Conservation (phyloP, 2,888 invertebrate species). For the Venustoraphidia nigricollis region DNA sequence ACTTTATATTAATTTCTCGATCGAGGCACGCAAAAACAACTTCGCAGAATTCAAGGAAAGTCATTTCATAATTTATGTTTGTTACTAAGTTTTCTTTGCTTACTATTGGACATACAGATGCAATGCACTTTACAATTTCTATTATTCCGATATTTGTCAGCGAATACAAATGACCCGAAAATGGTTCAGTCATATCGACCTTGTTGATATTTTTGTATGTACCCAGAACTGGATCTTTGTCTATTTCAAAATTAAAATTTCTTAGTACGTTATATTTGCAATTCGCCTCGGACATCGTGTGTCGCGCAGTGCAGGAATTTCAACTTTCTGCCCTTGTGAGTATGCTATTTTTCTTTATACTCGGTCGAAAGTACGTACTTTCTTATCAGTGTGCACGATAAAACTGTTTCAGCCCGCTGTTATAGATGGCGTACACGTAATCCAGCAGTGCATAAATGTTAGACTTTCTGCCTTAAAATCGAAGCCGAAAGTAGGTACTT, state of each 20-base stretch:
- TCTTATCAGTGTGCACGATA: too few relatives aligned
- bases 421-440: too few relatives aligned
- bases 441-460: too few relatives aligned
- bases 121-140: constrained; percentile 20
- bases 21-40: constrained; percentile 31
- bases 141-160: constrained; percentile 20
- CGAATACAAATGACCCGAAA: constrained; percentile 16
- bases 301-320: too few relatives aligned
- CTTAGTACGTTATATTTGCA: not conserved
- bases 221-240: constrained; percentile 3
- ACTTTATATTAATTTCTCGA: not conserved
- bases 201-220: not conserved
- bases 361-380: too few relatives aligned
- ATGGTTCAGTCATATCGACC: constrained; percentile 5
- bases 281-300: too few relatives aligned
- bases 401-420: too few relatives aligned
- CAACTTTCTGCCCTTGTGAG: too few relatives aligned
- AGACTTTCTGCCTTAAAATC: too few relatives aligned
- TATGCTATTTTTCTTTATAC: too few relatives aligned
- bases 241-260: not conserved
- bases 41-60: constrained; percentile 46
- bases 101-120: constrained; percentile 32
- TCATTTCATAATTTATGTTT: constrained; percentile 34
- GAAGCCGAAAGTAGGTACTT: too few relatives aligned
- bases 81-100: constrained; percentile 24